Evolutionary conservation across 2,888 invertebrate species (phyloP).

Genomic region (Nymphalis urticae): DNA sequence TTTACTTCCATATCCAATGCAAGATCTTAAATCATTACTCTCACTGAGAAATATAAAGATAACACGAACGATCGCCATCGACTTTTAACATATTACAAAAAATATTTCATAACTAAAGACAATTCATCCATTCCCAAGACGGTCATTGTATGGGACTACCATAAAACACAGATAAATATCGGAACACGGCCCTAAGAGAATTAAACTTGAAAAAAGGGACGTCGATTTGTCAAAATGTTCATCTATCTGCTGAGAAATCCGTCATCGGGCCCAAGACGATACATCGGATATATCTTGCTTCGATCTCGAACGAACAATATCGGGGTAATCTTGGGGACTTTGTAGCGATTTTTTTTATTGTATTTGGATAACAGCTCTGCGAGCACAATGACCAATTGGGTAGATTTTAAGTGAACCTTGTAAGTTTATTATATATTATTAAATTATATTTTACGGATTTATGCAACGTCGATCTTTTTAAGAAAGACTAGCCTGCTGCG

Average conservation of each 20-base stretch:
- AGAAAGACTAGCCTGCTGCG: no score
- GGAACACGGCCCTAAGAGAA: conserved; percentile 60
- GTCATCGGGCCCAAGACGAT: conserved; percentile 69
- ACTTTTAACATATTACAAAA: conserved; percentile 7
- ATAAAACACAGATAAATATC: conserved; percentile 58
- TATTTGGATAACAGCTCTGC: not conserved
- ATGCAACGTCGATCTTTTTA: no score
- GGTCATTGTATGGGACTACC: conserved; percentile 36
- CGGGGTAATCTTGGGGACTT: conserved; percentile 43
- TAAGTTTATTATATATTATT: no score
- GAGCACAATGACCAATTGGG: no score
- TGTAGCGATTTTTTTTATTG: conserved; percentile 40
- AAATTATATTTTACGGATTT: no score
- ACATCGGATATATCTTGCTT: conserved; percentile 68
- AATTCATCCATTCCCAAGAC: conserved; percentile 32
- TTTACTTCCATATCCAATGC: no score
- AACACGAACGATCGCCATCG: not conserved
- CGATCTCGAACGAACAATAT: conserved; percentile 61
- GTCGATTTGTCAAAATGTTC: conserved; percentile 77
- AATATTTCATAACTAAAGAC: conserved; percentile 20
- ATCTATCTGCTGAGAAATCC: conserved; percentile 72
- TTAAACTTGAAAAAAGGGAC: conserved; percentile 69
- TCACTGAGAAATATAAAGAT: not conserved
- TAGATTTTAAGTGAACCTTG: no score
- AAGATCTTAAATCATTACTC: no score